Evolutionary conservation across 2,113 vertebrate species (phyloP).

Genomic region (Anser brachyrhynchus): DNA sequence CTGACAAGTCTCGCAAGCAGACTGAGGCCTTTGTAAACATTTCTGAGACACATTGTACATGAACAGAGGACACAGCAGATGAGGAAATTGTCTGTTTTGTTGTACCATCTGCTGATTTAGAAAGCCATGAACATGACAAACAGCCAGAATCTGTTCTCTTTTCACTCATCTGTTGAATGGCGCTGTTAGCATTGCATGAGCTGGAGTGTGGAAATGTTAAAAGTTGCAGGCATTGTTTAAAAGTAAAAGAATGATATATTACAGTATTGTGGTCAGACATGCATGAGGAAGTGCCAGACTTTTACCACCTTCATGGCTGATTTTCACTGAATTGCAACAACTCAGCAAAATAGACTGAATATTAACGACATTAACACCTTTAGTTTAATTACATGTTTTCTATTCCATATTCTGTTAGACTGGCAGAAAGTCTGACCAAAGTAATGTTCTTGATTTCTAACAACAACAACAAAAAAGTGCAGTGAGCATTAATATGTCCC

Average conservation of each 20-base stretch:
- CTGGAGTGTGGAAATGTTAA: constrained; percentile 22
- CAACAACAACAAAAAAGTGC: background rate
- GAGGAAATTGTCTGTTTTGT: constrained; percentile 65
- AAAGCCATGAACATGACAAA: constrained; percentile 53
- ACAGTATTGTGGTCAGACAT: background rate
- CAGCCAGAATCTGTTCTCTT: constrained; percentile 56
- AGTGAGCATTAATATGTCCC: background rate
- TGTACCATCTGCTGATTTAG: constrained; percentile 65
- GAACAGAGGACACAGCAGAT: constrained; percentile 33
- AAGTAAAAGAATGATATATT: constrained; percentile 32
- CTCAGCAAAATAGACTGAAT: background rate
- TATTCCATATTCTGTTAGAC: background rate
- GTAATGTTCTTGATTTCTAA: background rate
- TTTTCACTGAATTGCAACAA: background rate
- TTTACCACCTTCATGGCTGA: constrained; percentile 21
- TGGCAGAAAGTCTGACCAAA: background rate
- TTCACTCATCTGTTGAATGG: constrained; percentile 36
- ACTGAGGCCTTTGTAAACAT: constrained; percentile 13
- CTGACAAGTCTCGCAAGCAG: background rate
- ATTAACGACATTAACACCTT: background rate
- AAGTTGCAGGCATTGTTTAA: constrained; percentile 10
- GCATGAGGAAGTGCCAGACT: background rate
- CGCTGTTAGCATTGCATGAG: background rate
- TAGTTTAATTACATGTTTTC: background rate
- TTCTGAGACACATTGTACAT: constrained; percentile 27